Evolutionary conservation across 2,797 vertebrate species (phyloP).

Genomic region (Pseudocheirus occidentalis): DNA sequence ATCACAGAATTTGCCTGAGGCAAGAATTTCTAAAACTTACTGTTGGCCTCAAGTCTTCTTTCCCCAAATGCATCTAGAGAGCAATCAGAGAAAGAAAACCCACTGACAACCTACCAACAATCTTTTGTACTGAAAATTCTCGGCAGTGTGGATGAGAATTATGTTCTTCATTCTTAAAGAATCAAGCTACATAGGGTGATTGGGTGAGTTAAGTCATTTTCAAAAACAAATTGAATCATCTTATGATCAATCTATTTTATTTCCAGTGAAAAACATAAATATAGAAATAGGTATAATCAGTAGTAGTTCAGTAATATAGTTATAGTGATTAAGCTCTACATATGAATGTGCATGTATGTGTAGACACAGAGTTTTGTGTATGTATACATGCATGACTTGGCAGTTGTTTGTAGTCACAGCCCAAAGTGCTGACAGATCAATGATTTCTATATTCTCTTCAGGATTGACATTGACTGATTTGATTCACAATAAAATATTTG

Average conservation of each 20-base stretch:
- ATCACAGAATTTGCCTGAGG: conserved; percentile 45
- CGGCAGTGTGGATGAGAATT: neutral
- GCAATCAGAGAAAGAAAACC: neutral
- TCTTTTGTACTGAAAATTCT: neutral
- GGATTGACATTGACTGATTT: conserved; percentile 15
- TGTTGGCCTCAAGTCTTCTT: conserved; percentile 8
- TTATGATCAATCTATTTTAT: neutral
- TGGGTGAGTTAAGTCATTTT: neutral
- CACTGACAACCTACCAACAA: neutral
- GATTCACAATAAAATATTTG: conserved; percentile 12
- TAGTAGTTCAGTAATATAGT: neutral
- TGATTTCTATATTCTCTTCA: neutral
- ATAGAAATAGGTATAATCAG: neutral
- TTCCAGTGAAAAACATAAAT: neutral
- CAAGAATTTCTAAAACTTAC: conserved; percentile 42
- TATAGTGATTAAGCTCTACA: neutral
- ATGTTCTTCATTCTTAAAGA: neutral
- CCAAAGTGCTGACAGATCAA: neutral
- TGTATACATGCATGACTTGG: neutral
- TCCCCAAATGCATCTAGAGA: neutral
- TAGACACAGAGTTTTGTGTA: neutral
- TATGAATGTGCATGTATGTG: neutral
- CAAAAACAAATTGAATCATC: neutral
- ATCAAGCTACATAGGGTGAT: neutral
- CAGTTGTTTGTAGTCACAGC: neutral